A percentile compares a stretch with the other conserved stretches of the same genome.
Conservation (phyloP, 2,797 vertebrate species). For the Hapalemur alaotrensis region DNA sequence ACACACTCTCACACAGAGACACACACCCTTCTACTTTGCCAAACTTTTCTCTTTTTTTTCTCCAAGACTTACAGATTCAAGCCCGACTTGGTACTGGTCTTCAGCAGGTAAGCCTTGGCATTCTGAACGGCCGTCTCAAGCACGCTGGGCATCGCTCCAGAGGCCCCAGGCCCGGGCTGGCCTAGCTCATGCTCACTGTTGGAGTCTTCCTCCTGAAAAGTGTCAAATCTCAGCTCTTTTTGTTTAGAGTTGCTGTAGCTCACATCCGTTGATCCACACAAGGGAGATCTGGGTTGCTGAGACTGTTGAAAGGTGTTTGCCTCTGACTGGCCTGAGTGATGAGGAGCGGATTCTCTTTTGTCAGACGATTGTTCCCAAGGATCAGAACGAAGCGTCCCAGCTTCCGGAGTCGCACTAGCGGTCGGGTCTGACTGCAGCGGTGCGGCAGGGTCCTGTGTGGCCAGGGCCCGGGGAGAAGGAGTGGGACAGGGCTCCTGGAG, state of each 20-base stretch:
- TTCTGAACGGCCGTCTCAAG: conserved; percentile 78
- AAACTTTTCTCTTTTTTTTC: not conserved
- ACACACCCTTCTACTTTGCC: not conserved
- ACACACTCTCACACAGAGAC: not conserved
- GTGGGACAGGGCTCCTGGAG: not conserved
- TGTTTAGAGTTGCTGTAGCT: not conserved
- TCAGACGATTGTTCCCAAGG: not conserved
- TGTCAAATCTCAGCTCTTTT: not conserved
- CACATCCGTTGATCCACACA: not conserved
- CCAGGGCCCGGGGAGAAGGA: not conserved
- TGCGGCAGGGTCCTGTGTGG: not conserved
- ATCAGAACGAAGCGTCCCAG: not conserved
- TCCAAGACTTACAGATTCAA: conserved; percentile 75
- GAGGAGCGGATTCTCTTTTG: not conserved
- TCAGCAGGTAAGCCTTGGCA: conserved; percentile 83
- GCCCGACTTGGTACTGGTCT: conserved; percentile 80
- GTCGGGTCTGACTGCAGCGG: not conserved
- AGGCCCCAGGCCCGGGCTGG: not conserved
- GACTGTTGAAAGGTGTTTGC: not conserved
- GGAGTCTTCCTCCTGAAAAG: conserved; percentile 26
- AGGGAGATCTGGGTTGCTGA: not conserved
- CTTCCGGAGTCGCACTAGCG: not conserved
- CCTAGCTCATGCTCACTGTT: not conserved
- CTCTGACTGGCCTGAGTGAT: not conserved
- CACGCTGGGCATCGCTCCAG: not conserved